Base-by-base conservation (phyloP, 2,888 invertebrate species). In the Nezara viridula region DNA sequence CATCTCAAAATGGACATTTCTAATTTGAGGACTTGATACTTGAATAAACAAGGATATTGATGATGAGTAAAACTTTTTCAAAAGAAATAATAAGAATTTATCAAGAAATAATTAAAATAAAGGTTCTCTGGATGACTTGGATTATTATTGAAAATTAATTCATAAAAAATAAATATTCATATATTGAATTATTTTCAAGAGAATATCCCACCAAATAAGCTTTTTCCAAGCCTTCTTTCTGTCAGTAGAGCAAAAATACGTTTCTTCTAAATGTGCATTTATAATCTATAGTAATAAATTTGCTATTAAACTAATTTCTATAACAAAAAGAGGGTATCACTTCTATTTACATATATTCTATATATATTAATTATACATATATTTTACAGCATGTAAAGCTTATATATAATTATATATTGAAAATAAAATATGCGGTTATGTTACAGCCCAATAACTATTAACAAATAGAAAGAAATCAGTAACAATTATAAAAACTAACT, bases 401-500 rank as follows among this genome's bases (percentile, higher is more conserved):
- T 73, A 19, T 16, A 27, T 60, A 5, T 16, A 27, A 16, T 60
- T 27, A 1, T 27, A 27, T 27, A 60, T 60, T 60, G 27, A 60
- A 14, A 27, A 14, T 60, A 60, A 27, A 14, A 27, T 60, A 14
- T 60, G 16, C 60, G 27, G 27, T 27, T n/a, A 55, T 60, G 60
- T 27, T 60, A 60, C 1, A 60, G n/a, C 3, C 6, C 6, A 21
- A 27, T 60, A 27, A 60, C 55, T 55, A 55, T 27, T 60, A 27
- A 60, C 60, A 60, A 27, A 73, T 16, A 7, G 10, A 32, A 19
- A 37, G 0, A 6, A 73, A 73, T 73, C 66, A 37, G 19, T 37
- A 60, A 32, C 60, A 60, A 60, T 60, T 60, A 73, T 73, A 21
- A 37, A 73, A 14, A 73, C 66, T 37, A 73, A 73, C 66, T 73